Evolutionary conservation across 53 echinoderm and acorn worm genomes (phyloP), one percentile per base, ranked within the genome.

Genomic region (Patiria pectinifera): DNA sequence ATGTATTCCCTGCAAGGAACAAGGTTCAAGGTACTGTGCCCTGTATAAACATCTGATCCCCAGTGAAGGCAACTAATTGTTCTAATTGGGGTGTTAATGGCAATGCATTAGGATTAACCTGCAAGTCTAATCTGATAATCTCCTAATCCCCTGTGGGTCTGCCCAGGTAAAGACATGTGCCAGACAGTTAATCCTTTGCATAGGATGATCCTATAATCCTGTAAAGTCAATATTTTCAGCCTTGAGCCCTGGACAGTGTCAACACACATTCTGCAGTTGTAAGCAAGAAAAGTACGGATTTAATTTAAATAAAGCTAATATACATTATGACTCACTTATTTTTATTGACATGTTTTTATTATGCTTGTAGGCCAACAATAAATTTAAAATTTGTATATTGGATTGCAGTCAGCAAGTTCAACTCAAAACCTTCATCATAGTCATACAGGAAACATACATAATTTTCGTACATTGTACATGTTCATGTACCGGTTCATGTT

Each of bases 31-130:
- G 66, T 18, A 66, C 66, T 66, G 66, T 66, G 10, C 66, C 3
- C 15, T 15, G 15, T 66, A 18, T 14, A 66, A n/a, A 26, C 26
- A 25, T 8, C 13, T 26, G n/a, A 83, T 83, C 60, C 23, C 23
- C 26, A 12, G 26, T 25, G 4, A 26, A 11, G 11, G 11, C 22
- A 83, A 62, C 62, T 24, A 83, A 62, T 60, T 59, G 25, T 35
- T 26, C 26, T 5, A 62, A 26, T 61, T 71, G 45, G 69, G 71
- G 85, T 85, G 85, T 85, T 85, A 85, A 85, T 85, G 85, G 85
- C 44, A 60, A 66, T 19, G 22, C 35, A 66, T 45, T 16, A 45
- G 70, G 14, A 69, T 69, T 85, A 43, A 24, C 45, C 47, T 46
- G 24, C 76, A 24, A 85, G 44, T 69, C 85, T 85, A 44, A 85